Evolutionary conservation across 2,113 vertebrate genomes (phyloP).

Genomic region (Zosterops pallidus): DNA sequence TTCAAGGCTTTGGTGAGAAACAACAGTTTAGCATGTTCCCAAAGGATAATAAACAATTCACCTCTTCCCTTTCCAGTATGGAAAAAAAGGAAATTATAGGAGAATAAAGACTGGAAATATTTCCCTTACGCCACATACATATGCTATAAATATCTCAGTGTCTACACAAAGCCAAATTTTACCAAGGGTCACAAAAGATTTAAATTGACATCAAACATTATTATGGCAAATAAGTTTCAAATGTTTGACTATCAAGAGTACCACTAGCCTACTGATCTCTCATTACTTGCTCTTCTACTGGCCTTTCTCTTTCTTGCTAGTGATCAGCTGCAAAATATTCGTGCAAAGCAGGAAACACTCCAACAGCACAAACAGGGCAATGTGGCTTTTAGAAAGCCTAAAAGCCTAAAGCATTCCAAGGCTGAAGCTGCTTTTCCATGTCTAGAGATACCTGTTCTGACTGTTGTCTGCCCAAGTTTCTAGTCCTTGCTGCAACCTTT

Average conservation of each 20-base stretch:
- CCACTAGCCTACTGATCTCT: not conserved
- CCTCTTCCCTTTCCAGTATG: constrained; percentile 56
- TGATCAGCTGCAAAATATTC: not conserved
- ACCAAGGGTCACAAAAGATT: not conserved
- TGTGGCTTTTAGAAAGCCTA: not conserved
- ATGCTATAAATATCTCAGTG: not conserved
- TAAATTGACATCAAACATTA: not conserved
- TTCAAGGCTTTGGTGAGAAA: constrained; percentile 44
- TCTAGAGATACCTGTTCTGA: not conserved
- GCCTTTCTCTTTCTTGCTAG: not conserved
- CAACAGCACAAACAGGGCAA: not conserved
- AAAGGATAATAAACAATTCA: constrained; percentile 62
- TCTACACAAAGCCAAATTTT: not conserved
- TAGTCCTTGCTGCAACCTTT: not conserved
- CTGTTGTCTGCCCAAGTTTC: not conserved
- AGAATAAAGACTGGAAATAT: constrained; percentile 60
- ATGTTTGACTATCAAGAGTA: not conserved
- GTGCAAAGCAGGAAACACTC: not conserved
- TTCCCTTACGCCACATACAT: constrained; percentile 5
- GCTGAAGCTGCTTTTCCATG: not conserved
- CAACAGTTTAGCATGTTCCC: constrained; percentile 12
- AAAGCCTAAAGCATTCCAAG: not conserved
- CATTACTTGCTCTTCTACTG: not conserved
- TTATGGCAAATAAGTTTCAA: not conserved
- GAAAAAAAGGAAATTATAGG: constrained; percentile 59